Evolutionary conservation across 2,888 invertebrate species (phyloP).

Genomic region (Branchipolynoe longqiensis): DNA sequence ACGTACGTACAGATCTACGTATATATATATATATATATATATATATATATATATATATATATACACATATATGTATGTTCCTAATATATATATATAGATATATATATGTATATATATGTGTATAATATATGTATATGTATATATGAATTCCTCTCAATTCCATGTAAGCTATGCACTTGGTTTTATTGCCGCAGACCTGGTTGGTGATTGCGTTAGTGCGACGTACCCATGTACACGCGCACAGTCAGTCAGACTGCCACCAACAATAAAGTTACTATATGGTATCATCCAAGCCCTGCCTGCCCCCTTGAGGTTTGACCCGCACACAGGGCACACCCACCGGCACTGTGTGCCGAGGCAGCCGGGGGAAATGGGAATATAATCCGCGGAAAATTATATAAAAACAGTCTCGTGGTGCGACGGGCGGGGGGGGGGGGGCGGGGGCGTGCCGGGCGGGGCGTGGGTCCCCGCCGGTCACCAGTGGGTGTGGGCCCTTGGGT

Average conservation of each 20-base stretch:
- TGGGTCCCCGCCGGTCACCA: background rate
- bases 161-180: too few species aligned
- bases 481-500: background rate
- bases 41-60: background rate
- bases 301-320: conserved; percentile 55
- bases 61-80: too few species aligned
- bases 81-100: too few species aligned
- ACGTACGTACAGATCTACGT: background rate
- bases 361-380: conserved; percentile 29
- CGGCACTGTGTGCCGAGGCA: conserved; percentile 6
- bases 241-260: too few species aligned
- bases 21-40: background rate
- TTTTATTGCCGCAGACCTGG: too few species aligned
- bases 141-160: too few species aligned
- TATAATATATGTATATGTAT: too few species aligned
- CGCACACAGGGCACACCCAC: background rate
- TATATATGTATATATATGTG: too few species aligned
- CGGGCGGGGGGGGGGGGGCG: background rate
- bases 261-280: conserved; percentile 47
- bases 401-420: conserved; percentile 13
- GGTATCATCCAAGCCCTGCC: background rate
- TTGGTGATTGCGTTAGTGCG: too few species aligned
- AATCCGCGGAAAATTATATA: conserved; percentile 53
- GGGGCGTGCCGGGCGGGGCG: background rate
- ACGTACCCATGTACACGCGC: too few species aligned